Conservation (phyloP, 2,113 vertebrate genomes). For the Spea bombifrons region DNA sequence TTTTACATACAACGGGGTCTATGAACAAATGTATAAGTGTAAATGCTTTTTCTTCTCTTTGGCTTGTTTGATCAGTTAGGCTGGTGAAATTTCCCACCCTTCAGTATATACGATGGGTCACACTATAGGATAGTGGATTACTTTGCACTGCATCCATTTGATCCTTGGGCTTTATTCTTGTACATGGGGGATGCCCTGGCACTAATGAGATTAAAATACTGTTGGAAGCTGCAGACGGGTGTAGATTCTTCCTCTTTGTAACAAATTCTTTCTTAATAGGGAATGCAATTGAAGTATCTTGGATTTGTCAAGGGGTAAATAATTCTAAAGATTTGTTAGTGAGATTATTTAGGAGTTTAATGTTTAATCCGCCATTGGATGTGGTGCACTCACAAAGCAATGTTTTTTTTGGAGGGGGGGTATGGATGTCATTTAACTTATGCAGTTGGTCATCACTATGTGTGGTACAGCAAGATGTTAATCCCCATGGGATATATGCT, state of each 20-base stretch:
- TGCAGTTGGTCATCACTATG: not conserved
- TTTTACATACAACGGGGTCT: no score
- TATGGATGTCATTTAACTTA: not conserved
- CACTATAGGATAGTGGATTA: not conserved
- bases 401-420: not conserved
- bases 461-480: not conserved
- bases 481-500: not conserved
- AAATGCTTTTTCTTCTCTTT: no score
- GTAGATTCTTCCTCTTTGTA: not conserved
- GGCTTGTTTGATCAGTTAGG: not conserved
- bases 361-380: not conserved
- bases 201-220: conserved; percentile 6
- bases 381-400: not conserved
- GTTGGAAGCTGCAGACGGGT: not conserved
- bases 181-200: not conserved
- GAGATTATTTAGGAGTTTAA: not conserved
- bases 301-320: conserved; percentile 2
- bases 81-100: not conserved
- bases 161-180: not conserved
- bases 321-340: conserved; percentile 4
- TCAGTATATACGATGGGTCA: not conserved
- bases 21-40: no score
- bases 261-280: not conserved
- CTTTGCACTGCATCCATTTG: not conserved
- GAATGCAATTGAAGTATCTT: not conserved